Evolutionary conservation across 2,113 vertebrate species (phyloP), one percentile per base, ranked within the genome.

Genomic region (Fulmarus glacialis): DNA sequence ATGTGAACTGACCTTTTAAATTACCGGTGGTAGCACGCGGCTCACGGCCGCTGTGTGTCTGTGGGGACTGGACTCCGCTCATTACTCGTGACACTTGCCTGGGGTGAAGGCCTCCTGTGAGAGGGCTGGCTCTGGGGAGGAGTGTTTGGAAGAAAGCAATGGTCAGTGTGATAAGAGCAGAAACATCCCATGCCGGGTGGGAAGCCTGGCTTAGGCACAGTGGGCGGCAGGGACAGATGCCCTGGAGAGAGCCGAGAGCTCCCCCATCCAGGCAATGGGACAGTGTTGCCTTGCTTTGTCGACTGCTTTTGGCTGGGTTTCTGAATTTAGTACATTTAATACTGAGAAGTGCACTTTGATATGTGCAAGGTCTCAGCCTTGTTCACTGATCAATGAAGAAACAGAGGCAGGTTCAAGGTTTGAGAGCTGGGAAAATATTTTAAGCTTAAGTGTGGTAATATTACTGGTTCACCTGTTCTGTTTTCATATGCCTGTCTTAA

Each of bases 21-120:
- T n/a, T 18, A 7, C 34, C 8, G 21, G 29, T 40, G 59, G 32
- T 59, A 34, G 36, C 20, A 19, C 4, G 0, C 2, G 23, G 43
- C n/a, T 47, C 10, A 0, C 16, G 24, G 14, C 48, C 1, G 2
- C 47, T 18, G 17, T 15, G 19, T 34, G 40, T 47, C 78, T 0
- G 0, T 62, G 56, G 74, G 74, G 62, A 55, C 38, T 63, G 26
- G 12, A 8, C 15, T 62, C 9, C 45, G 12, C 50, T 70, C 19
- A 7, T 36, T 30, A 32, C 38, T 34, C 13, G 0, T 50, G 27
- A 16, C 24, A n/a, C 32, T 53, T 71, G 15, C 40, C 50, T 23
- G 47, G 34, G 7, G 7, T 67, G 62, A 47, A 58, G 47, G 6
- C 34, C 24, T 48, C n/a, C 58, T 77, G n/a, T 18, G 10, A 26